A percentile compares a stretch with the other conserved stretches of the same genome.
Evolutionary conservation across 2,797 vertebrate genomes (phyloP).

Genomic region (Molothrus ater): DNA sequence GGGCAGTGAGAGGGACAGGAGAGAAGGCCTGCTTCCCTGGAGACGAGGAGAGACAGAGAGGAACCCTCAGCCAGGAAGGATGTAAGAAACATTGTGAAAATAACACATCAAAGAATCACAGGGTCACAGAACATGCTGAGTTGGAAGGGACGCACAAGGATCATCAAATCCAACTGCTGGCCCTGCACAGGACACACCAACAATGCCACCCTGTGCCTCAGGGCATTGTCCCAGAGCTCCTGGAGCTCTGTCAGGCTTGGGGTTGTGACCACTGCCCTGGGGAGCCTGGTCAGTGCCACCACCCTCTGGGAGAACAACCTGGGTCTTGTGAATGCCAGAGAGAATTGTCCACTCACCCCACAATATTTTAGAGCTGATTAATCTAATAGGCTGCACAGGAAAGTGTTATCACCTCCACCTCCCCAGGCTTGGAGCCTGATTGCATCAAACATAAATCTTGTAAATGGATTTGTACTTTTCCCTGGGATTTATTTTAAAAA

Average conservation of each 20-base stretch:
- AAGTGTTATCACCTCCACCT: neutral
- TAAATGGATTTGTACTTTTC: neutral
- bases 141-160: neutral
- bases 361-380: neutral
- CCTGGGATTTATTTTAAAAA: neutral
- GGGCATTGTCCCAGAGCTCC: rapidly evolving
- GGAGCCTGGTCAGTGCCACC: neutral
- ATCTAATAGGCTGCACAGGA: neutral
- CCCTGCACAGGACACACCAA: neutral
- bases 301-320: neutral
- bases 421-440: neutral
- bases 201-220: neutral
- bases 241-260: neutral
- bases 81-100: neutral
- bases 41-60: neutral
- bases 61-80: neutral
- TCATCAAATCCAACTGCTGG: neutral
- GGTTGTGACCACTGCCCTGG: neutral
- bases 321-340: neutral
- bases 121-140: neutral
- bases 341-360: neutral
- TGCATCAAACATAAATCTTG: neutral
- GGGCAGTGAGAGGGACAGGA: neutral
- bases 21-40: neutral
- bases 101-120: neutral